Percentiles rank a stretch among this genome's conserved stretches.
These are phyloP conservation scores for Forpus xanthops DNA, from an alignment of 2,797 vertebrate genomes.

Conservation along the genomic window DNA sequence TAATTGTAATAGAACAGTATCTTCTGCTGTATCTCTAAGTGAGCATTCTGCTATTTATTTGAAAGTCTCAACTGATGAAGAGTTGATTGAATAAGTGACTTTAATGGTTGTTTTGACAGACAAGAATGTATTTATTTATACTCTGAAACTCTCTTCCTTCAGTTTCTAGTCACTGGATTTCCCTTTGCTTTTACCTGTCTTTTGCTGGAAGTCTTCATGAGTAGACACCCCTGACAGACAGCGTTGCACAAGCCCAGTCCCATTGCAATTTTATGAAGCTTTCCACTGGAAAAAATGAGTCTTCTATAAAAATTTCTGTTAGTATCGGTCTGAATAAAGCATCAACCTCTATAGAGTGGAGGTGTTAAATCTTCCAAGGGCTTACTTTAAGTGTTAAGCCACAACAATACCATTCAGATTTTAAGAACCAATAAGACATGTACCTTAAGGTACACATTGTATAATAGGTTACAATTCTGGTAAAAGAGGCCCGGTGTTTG, in stretches of 20 bases:
- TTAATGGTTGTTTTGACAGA: neutral
- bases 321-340: neutral
- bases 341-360: neutral
- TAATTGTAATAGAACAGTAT: neutral
- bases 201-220: neutral
- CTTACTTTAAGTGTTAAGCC: neutral
- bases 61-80: neutral
- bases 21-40: neutral
- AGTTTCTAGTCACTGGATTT: neutral
- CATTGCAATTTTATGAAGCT: neutral
- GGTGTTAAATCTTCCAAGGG: neutral
- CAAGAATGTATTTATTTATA: neutral
- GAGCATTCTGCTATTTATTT: neutral
- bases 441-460: neutral
- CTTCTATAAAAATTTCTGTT: neutral
- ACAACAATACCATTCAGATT: neutral
- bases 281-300: neutral
- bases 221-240: neutral
- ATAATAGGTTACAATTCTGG: neutral
- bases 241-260: neutral
- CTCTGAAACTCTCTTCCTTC: neutral
- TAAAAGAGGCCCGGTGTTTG: neutral
- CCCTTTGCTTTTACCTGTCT: neutral
- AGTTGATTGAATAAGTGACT: neutral
- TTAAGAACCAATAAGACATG: accelerated